Evolutionary conservation across 1,140 invertebrate species (phyloP).

Genomic region (Pollicipes pollicipes): DNA sequence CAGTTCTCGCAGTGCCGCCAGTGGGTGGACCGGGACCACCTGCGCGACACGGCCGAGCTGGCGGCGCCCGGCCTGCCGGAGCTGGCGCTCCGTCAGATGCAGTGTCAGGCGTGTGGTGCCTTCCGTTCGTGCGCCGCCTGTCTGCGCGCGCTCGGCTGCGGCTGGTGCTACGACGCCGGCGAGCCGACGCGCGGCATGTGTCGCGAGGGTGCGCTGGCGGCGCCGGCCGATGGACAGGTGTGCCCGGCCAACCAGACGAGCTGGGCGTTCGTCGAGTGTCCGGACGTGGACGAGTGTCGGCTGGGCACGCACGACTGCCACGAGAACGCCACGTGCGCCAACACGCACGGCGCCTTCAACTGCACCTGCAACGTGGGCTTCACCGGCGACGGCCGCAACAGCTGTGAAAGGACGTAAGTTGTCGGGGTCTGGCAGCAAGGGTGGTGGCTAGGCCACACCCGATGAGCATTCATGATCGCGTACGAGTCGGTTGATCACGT

Average conservation of each 20-base stretch:
- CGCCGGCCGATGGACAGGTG: too few species aligned
- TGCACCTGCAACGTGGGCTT: constrained; percentile 68
- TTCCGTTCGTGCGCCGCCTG: constrained; percentile 62
- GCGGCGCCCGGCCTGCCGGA: too few species aligned
- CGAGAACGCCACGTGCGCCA: constrained; percentile 70
- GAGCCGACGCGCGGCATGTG: constrained; percentile 65
- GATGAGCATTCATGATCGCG: too few species aligned
- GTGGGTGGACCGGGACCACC: constrained; percentile 53
- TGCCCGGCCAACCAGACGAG: constrained; percentile 8
- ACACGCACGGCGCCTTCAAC: constrained; percentile 72
- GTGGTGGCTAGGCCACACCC: too few species aligned
- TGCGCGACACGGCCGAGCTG: too few species aligned
- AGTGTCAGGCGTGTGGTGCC: constrained; percentile 58
- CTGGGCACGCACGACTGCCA: constrained; percentile 74
- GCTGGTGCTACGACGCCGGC: constrained; percentile 76
- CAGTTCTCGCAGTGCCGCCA: constrained; percentile 78
- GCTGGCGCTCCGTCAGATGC: neutral
- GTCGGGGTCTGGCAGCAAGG: too few species aligned
- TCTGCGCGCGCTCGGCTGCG: constrained; percentile 62
- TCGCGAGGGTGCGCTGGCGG: constrained; percentile 12
- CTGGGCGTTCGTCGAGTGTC: constrained; percentile 82
- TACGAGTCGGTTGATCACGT: too few species aligned
- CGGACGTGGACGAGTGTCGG: constrained; percentile 84
- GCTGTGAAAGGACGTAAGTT: constrained; percentile 54
- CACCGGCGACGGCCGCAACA: constrained; percentile 60